A percentile compares a stretch with the other conserved stretches of the same genome.
Evolutionary conservation across 2,113 vertebrate genomes (phyloP).

Genomic region (Malaclemys terrapin): DNA sequence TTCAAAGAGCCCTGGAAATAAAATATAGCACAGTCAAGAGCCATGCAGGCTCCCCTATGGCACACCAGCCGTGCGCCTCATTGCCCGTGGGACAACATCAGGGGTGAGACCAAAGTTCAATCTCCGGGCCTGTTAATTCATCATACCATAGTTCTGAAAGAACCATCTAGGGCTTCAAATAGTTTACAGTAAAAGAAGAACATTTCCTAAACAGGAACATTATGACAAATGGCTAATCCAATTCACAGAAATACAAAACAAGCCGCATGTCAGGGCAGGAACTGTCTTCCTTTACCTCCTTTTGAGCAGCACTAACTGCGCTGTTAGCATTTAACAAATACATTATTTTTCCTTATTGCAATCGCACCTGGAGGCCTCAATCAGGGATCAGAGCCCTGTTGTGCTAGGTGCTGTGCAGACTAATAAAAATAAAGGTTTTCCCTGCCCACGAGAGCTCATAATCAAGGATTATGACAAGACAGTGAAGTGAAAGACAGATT

Average conservation of each 20-base stretch:
- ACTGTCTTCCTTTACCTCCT: fast-evolving
- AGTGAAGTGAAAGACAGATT: background rate
- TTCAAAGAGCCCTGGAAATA: background rate
- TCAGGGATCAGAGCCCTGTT: background rate
- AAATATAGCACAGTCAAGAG: background rate
- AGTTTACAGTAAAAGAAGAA: background rate
- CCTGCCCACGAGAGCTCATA: background rate
- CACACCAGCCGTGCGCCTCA: background rate
- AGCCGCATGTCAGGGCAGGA: background rate
- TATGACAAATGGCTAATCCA: background rate
- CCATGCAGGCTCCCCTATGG: background rate
- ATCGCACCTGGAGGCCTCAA: background rate
- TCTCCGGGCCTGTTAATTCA: background rate
- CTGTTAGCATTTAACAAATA: background rate
- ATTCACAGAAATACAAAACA: background rate
- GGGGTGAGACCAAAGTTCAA: background rate
- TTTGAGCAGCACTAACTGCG: fast-evolving
- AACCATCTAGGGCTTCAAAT: background rate
- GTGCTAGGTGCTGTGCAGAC: background rate
- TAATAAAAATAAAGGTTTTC: background rate
- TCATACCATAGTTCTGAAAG: background rate
- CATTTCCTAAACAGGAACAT: background rate
- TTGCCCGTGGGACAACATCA: background rate
- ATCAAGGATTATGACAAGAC: background rate
- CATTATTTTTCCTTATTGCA: background rate